phyloP scores from a whole-genome alignment of 2,113 vertebrate species.

The Rafetus swinhoei region DNA sequence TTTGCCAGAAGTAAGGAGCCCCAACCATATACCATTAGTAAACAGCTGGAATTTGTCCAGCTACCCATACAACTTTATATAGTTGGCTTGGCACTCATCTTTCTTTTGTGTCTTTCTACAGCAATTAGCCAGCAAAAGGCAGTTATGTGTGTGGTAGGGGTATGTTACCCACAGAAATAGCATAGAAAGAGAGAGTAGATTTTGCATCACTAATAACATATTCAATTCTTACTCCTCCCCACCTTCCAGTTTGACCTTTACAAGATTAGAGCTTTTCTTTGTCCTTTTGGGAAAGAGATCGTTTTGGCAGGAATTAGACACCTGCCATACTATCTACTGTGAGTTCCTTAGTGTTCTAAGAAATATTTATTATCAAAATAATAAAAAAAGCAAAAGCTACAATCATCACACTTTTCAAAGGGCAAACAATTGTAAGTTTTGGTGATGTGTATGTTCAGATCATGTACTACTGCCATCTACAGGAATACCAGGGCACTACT shows the following conservation, averaged over 20 bases:
- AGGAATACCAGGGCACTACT: background rate
- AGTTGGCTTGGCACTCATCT: background rate
- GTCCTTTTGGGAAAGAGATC: background rate
- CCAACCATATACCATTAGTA: no score
- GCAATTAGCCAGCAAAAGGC: accelerated
- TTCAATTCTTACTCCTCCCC: background rate
- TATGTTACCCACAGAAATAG: background rate
- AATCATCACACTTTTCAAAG: background rate
- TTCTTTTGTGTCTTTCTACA: background rate
- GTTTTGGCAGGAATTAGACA: background rate
- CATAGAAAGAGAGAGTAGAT: background rate
- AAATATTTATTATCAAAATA: background rate
- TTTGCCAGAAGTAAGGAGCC: background rate
- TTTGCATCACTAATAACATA: background rate
- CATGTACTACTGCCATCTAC: slow-evolving; percentile 27
- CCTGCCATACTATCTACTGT: background rate
- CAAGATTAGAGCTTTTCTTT: background rate
- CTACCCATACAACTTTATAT: background rate
- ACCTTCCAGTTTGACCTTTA: background rate
- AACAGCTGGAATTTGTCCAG: background rate
- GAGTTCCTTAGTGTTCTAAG: background rate
- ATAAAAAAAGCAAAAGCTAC: background rate
- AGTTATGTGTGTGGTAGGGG: background rate
- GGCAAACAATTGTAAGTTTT: background rate
- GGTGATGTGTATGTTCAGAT: background rate